A percentile compares a stretch with the other conserved stretches of the same genome.
These are phyloP conservation scores for Orycteropus afer DNA, from an alignment of 2,113 vertebrate genomes.

Conservation along the genomic window DNA sequence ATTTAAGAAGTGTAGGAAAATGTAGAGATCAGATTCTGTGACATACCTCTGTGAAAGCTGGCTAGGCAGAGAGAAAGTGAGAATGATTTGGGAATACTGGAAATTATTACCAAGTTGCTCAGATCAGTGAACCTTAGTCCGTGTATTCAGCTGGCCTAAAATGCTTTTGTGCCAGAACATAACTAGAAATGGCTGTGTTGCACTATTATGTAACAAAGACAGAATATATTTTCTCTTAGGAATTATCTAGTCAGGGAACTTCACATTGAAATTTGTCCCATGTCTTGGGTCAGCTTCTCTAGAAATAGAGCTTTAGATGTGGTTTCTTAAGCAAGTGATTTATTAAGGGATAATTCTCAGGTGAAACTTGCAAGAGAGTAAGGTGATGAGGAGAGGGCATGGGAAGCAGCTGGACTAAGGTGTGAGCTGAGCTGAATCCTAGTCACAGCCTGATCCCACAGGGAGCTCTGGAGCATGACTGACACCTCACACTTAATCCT, in stretches of 20 bases:
- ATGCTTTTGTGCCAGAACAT: not conserved
- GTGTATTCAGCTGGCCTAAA: not conserved
- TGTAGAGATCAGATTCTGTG: not conserved
- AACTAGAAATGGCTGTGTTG: not conserved
- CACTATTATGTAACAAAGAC: not conserved
- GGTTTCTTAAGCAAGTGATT: not conserved
- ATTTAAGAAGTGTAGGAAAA: slow-evolving; percentile 6
- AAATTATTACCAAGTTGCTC: not conserved
- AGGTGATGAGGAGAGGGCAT: not conserved
- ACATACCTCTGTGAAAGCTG: not conserved
- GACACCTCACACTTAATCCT: not conserved
- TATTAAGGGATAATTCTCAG: not conserved
- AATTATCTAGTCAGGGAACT: not conserved
- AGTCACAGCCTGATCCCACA: not conserved
- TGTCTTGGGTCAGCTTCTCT: not conserved
- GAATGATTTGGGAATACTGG: not conserved
- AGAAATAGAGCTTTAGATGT: not conserved
- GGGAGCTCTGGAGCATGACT: not conserved
- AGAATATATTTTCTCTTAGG: not conserved
- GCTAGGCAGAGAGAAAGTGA: not conserved
- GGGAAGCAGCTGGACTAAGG: not conserved
- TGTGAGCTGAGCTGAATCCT: not conserved
- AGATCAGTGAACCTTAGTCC: not conserved
- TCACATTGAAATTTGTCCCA: not conserved
- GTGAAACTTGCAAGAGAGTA: not conserved